A percentile compares a stretch with the other conserved stretches of the same genome.
These are phyloP conservation scores for Tauraco hartlaubi DNA, from an alignment of 2,797 vertebrate species.

Conservation along the genomic window DNA sequence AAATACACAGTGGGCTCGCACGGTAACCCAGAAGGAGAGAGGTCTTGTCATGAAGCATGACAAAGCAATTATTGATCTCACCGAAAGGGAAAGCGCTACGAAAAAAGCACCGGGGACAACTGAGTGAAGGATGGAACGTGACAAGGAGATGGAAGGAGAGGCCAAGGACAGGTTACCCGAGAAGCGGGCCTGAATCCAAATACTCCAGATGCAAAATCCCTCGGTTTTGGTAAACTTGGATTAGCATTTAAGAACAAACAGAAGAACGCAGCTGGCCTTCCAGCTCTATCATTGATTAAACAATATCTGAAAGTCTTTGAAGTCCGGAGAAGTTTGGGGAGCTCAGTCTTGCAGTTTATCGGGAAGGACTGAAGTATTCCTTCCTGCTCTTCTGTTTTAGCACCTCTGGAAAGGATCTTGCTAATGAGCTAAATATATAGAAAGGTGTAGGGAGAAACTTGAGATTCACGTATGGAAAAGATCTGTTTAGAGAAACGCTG, in stretches of 20 bases:
- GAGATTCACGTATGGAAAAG: not conserved
- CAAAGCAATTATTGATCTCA: slow-evolving; percentile 51
- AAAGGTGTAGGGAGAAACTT: slow-evolving; percentile 46
- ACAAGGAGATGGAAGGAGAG: slow-evolving; percentile 31
- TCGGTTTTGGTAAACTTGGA: slow-evolving; percentile 71
- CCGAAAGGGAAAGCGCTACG: not conserved
- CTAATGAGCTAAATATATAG: slow-evolving; percentile 44
- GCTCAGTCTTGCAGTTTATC: slow-evolving; percentile 37
- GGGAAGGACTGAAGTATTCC: slow-evolving; percentile 49
- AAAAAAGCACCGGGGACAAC: not conserved
- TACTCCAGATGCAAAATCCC: slow-evolving; percentile 64
- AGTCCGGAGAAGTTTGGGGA: slow-evolving; percentile 63
- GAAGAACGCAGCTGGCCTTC: slow-evolving; percentile 63
- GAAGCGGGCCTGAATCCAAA: slow-evolving; percentile 34
- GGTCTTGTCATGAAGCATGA: slow-evolving; percentile 25
- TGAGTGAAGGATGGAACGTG: not conserved
- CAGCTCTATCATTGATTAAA: slow-evolving; percentile 65
- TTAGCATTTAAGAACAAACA: slow-evolving; percentile 74
- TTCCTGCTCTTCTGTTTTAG: slow-evolving; percentile 60
- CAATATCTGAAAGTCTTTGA: slow-evolving; percentile 65
- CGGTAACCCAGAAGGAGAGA: not conserved
- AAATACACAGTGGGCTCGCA: not conserved
- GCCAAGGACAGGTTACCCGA: slow-evolving; percentile 70
- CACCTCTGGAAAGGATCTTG: slow-evolving; percentile 40
- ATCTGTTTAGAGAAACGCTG: not conserved